Conservation (phyloP, 2,888 invertebrate species). For the Sipunculus nudus region DNA sequence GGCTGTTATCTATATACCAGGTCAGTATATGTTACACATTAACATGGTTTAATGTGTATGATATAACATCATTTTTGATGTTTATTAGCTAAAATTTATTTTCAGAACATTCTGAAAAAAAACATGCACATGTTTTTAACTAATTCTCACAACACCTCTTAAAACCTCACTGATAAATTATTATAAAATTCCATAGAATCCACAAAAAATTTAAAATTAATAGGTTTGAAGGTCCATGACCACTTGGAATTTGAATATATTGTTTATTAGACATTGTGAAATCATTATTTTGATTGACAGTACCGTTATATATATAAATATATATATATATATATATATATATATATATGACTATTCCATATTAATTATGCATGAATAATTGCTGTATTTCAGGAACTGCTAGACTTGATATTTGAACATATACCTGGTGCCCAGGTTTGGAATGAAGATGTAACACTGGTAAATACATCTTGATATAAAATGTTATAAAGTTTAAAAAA, state of each 20-base stretch:
- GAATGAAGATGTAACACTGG: constrained; percentile 68
- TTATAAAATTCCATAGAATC: too few relatives aligned
- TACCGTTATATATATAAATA: too few relatives aligned
- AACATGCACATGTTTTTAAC: not conserved
- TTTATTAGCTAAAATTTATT: not conserved
- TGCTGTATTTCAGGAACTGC: constrained; percentile 56
- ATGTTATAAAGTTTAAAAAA: too few relatives aligned
- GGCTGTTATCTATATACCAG: constrained; percentile 69
- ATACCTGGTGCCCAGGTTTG: constrained; percentile 65
- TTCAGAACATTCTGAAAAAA: not conserved
- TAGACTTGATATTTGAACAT: constrained; percentile 65
- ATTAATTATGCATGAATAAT: not conserved
- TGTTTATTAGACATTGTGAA: too few relatives aligned
- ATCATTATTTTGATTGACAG: too few relatives aligned
- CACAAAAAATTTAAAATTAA: too few relatives aligned
- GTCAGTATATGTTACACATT: constrained; percentile 45
- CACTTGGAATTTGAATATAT: too few relatives aligned
- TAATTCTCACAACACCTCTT: too few relatives aligned
- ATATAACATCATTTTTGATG: not conserved
- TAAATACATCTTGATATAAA: constrained; percentile 41
- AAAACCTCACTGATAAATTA: too few relatives aligned
- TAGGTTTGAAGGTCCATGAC: too few relatives aligned
- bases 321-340: too few relatives aligned
- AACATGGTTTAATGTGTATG: not conserved
- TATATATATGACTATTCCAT: not conserved